A percentile compares a stretch with the other conserved stretches of the same genome.
These are phyloP conservation scores for Hyalella azteca DNA, from an alignment of 2,888 invertebrate species.

Conservation along the genomic window DNA sequence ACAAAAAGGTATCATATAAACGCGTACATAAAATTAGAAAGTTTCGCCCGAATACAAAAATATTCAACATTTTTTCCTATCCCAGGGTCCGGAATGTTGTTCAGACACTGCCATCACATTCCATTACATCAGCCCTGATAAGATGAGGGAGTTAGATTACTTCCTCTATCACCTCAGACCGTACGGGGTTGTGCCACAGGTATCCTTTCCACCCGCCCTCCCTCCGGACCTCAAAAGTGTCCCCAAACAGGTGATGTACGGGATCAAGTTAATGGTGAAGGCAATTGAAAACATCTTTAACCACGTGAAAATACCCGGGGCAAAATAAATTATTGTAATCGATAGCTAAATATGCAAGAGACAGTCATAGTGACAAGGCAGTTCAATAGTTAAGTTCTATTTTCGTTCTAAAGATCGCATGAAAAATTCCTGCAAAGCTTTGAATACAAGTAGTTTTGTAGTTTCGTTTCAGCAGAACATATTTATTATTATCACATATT, in stretches of 20 bases:
- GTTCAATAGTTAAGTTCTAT: not conserved
- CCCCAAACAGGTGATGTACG: slow-evolving; percentile 2
- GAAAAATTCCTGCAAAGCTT: too few relatives aligned
- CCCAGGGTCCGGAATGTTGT: slow-evolving; percentile 81
- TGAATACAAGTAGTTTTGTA: too few relatives aligned
- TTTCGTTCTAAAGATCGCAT: too few relatives aligned
- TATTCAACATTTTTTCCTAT: slow-evolving; percentile 65
- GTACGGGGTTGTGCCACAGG: slow-evolving; percentile 62
- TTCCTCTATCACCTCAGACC: slow-evolving; percentile 90
- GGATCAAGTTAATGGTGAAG: not conserved
- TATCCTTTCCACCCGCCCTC: slow-evolving; percentile 47
- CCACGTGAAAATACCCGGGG: not conserved
- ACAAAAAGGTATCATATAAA: too few relatives aligned
- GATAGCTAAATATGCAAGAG: not conserved
- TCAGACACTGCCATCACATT: slow-evolving; percentile 69
- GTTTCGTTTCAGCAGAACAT: too few relatives aligned
- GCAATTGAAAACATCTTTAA: not conserved
- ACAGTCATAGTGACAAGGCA: not conserved
- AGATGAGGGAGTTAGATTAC: slow-evolving; percentile 94
- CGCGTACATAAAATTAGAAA: too few relatives aligned
- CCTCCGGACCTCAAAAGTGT: slow-evolving; percentile 45
- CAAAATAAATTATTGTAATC: too few relatives aligned
- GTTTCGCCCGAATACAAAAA: too few relatives aligned
- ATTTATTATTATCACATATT: too few relatives aligned
- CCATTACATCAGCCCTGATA: slow-evolving; percentile 87